phyloP scores from a whole-genome alignment of 2,888 invertebrate species.

The Drosophila ustulata region DNA sequence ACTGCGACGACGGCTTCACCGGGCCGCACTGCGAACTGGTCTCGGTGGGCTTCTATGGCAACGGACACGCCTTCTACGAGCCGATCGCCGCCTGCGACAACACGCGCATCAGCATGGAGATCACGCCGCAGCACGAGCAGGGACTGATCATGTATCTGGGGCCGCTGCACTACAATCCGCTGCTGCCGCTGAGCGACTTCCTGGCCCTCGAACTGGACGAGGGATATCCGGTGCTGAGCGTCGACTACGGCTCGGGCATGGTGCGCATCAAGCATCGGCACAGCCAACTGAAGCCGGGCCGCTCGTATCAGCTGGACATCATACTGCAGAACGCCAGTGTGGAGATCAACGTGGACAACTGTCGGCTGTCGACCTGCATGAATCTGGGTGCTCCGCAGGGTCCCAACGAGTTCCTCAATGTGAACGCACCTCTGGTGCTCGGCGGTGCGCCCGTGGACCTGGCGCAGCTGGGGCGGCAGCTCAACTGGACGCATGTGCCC shows the following conservation, averaged over 20 bases:
- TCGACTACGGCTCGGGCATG: conserved; percentile 95
- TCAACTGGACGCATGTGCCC: conserved; percentile 90
- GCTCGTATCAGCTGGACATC: conserved; percentile 94
- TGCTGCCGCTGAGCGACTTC: conserved; percentile 92
- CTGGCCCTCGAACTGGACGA: conserved; percentile 94
- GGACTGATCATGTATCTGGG: conserved; percentile 97
- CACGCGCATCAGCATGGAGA: conserved; percentile 92
- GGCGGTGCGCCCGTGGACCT: conserved; percentile 91
- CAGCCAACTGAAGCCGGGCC: conserved; percentile 92
- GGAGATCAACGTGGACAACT: conserved; percentile 92
- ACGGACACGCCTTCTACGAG: conserved; percentile 97
- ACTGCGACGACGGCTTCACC: conserved; percentile 91
- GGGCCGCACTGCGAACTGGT: conserved; percentile 97
- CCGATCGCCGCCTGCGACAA: conserved; percentile 94
- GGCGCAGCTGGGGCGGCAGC: conserved; percentile 87
- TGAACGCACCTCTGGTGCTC: conserved; percentile 95
- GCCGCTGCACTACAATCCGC: conserved; percentile 89
- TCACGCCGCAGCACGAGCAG: conserved; percentile 91
- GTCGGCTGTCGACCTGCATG: conserved; percentile 89
- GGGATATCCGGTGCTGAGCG: conserved; percentile 92
- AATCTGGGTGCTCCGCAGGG: conserved; percentile 90
- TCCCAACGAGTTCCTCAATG: conserved; percentile 90
- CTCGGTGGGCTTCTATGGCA: conserved; percentile 94
- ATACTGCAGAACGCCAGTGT: conserved; percentile 88
- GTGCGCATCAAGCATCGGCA: conserved; percentile 89